phyloP scores from a whole-genome alignment of 2,888 invertebrate species.

The Sabatieria punctata region DNA sequence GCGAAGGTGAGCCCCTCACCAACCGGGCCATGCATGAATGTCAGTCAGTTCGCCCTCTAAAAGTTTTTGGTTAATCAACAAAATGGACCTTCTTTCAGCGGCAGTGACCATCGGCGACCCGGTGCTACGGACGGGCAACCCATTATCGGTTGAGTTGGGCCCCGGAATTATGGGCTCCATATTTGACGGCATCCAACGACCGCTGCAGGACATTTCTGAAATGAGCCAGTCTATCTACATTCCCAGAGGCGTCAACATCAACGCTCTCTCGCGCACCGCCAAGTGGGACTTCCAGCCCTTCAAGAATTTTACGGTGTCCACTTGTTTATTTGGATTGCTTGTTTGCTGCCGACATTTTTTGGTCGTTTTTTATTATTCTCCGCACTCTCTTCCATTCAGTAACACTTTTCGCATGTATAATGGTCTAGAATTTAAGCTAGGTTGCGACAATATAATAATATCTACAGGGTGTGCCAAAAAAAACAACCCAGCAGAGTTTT shows the following conservation, averaged over 20 bases:
- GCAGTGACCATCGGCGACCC: conserved; percentile 99
- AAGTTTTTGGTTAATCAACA: too few relatives aligned
- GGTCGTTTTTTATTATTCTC: neutral
- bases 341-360: too few relatives aligned
- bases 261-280: conserved; percentile 56
- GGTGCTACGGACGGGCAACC: conserved; percentile 92
- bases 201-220: conserved; percentile 80
- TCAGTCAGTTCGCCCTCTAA: too few relatives aligned
- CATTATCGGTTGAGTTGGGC: conserved; percentile 91
- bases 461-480: too few relatives aligned
- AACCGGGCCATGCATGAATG: too few relatives aligned
- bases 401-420: too few relatives aligned
- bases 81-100: conserved; percentile 45
- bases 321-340: too few relatives aligned
- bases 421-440: too few relatives aligned
- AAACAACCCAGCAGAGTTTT: too few relatives aligned
- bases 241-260: conserved; percentile 90
- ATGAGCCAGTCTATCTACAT: conserved; percentile 93
- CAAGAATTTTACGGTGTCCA: conserved; percentile 14
- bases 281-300: conserved; percentile 80
- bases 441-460: too few relatives aligned
- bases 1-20: too few relatives aligned
- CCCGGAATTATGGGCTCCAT: conserved; percentile 98
- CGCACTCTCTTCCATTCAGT: neutral
- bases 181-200: conserved; percentile 99